Evolutionary conservation across 2,113 vertebrate genomes (phyloP).

Genomic region (Nothoprocta pentlandii): DNA sequence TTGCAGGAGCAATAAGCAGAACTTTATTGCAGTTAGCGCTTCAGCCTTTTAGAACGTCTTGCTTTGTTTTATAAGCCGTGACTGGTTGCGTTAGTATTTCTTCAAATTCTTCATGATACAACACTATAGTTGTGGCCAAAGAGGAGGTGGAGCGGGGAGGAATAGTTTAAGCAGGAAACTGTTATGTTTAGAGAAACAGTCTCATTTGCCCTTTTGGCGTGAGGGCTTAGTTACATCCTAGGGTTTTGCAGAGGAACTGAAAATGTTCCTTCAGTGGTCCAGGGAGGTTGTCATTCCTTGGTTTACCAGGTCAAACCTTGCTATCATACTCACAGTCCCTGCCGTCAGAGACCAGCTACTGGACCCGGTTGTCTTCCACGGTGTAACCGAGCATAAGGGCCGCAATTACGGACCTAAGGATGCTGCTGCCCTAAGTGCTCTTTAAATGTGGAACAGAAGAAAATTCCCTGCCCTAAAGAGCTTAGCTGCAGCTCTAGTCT

Average conservation of each 20-base stretch:
- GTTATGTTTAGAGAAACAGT: background rate
- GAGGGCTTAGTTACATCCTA: background rate
- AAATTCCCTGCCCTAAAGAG: background rate
- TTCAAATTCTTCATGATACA: slow-evolving; percentile 22
- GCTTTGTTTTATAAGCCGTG: background rate
- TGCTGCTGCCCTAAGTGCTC: background rate
- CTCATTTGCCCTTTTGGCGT: background rate
- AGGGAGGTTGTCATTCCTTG: background rate
- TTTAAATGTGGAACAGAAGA: rapidly evolving
- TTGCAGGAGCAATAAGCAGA: slow-evolving; percentile 52
- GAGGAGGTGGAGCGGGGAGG: background rate
- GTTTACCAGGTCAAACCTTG: background rate
- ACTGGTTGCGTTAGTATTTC: background rate
- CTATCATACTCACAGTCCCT: background rate
- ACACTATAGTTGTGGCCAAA: background rate
- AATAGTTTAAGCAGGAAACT: background rate
- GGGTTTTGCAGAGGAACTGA: background rate
- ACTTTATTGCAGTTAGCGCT: slow-evolving; percentile 51
- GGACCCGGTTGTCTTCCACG: background rate
- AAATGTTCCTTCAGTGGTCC: background rate
- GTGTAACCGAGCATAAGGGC: background rate
- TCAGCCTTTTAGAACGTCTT: background rate
- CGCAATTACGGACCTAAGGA: too few relatives aligned
- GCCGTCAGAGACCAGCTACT: rapidly evolving
- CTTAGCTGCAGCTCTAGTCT: background rate